Base-by-base conservation (phyloP, 2,888 invertebrate species). In the Listrodromus nycthemerus region DNA sequence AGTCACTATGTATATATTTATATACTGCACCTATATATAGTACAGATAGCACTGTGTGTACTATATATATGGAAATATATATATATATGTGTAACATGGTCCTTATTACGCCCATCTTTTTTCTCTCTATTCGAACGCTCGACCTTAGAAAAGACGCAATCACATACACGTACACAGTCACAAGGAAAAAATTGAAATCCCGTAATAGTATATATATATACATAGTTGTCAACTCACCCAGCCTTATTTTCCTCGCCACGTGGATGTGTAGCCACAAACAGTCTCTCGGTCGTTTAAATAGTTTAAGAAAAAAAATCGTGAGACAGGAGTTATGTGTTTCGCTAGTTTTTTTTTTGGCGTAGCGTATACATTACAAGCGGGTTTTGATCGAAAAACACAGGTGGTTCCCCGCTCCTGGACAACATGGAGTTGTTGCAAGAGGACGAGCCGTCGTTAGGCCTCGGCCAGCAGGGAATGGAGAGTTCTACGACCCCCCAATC, bases 401-500 rank as follows among this genome's bases (percentile, higher is more conserved):
- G 93, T 93, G 92, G 91, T 87, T 93, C 93, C 70, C 93, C 93
- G 90, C 92, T 93, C 86, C 90, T 93, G 93, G 93, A 93, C 89
- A 92, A 92, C 90, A 93, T 93, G 93, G 93, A 93, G 84, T 92
- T 93, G 89, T 91, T 93, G 89, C 92, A 92, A 92, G 93, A 93
- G 88, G 93, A 93, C 89, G 93, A 93, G 85, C 91, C 92, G 88
- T 91, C 93, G 82, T 92, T 93, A 92, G 91, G 91, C 87, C 91
- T 93, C 86, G 91, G 91, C 86, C 93, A 93, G 87, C 93, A 92
- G 89, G 91, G 91, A 90, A 92, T 93, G 92, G 92, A 93, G 88
- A 92, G 91, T 89, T 90, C 90, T 90, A 90, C 93, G 87, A 92
- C 91, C 89, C 91, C 93, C 88, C 90, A 91, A 89, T 92, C 92